Percentiles rank a stretch among this genome's conserved stretches.
Conservation (phyloP, 2,113 vertebrate genomes). For the Brienomyrus longianalis region DNA sequence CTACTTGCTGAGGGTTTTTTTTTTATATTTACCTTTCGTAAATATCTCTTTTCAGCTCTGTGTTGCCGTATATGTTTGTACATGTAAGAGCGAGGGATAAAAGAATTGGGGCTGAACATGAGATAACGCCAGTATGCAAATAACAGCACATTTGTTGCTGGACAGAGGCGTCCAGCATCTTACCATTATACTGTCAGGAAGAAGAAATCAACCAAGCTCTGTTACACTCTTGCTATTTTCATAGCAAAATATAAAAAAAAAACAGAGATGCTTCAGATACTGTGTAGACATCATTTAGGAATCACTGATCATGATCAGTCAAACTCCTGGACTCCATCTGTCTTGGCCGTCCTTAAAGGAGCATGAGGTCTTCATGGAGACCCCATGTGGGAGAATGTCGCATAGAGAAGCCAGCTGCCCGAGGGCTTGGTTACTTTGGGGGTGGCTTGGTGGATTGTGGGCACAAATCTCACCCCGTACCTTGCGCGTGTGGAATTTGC, state of each 20-base stretch:
- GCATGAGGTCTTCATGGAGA: not conserved
- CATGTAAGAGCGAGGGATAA: not conserved
- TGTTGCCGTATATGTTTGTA: not conserved
- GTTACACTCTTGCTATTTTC: not conserved
- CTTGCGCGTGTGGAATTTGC: not conserved
- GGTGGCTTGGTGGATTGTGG: not conserved
- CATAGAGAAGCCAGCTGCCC: conserved; percentile 52
- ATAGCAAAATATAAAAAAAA: not conserved
- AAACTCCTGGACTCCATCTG: not conserved
- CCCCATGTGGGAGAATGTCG: conserved; percentile 15
- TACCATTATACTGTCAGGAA: not conserved
- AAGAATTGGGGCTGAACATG: not conserved
- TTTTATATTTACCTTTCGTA: not conserved
- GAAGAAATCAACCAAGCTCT: not conserved
- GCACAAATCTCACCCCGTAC: not conserved
- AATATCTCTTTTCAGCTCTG: not conserved
- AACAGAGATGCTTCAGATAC: not conserved
- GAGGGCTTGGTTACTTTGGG: conserved; percentile 56
- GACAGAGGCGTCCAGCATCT: not conserved
- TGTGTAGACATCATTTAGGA: conserved; percentile 26
- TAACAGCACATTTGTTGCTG: not conserved
- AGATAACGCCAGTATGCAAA: not conserved
- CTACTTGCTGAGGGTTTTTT: not conserved
- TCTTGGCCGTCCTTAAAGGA: not conserved
- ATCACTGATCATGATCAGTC: conserved; percentile 51